Conservation (phyloP, 2,888 invertebrate genomes). For the Pegoplata infirma region DNA sequence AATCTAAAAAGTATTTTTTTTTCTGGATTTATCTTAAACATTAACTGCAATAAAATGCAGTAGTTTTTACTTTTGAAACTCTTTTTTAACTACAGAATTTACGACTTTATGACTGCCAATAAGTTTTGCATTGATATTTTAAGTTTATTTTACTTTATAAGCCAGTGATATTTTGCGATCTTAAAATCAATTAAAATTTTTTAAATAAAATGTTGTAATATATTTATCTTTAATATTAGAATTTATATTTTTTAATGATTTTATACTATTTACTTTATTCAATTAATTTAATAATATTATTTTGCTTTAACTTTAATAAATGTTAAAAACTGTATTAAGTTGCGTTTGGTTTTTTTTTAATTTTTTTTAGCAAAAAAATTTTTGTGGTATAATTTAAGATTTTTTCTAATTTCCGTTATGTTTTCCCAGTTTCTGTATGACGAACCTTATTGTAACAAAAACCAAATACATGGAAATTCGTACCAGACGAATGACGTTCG, state of each 20-base stretch:
- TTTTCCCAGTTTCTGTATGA: no score
- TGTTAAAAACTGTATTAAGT: background rate
- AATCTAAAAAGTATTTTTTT: no score
- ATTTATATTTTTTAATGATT: background rate
- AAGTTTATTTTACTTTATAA: background rate
- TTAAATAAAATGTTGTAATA: background rate
- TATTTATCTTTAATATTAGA: background rate
- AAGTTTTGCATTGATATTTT: no score
- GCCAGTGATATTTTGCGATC: slow-evolving; percentile 1
- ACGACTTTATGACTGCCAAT: background rate
- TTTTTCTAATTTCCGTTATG: no score
- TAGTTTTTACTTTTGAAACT: no score
- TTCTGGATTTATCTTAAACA: no score
- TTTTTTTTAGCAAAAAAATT: no score
- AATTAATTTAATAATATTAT: background rate
- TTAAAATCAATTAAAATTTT: background rate
- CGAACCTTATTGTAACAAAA: no score
- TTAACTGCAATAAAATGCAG: no score
- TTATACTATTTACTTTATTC: background rate
- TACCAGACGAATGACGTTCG: no score
- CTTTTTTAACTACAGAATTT: background rate
- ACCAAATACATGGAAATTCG: no score
- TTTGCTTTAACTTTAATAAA: background rate
- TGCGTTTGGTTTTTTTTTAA: background rate
- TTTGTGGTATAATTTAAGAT: no score